A percentile compares a stretch with the other conserved stretches of the same genome.
Conservation (phyloP, 2,888 invertebrate genomes). For the Euspilapteryx auroguttella region DNA sequence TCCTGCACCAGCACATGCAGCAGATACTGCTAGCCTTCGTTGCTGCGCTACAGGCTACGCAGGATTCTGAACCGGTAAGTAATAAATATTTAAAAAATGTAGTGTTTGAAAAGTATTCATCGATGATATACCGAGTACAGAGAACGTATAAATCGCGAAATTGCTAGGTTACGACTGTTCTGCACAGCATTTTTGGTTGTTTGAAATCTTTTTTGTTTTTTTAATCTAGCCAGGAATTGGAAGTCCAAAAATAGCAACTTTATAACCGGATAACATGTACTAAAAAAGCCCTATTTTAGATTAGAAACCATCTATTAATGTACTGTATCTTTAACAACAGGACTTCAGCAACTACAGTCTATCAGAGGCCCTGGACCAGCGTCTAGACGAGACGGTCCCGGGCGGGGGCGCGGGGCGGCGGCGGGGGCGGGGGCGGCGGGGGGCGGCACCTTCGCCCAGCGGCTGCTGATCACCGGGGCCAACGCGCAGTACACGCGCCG, state of each 20-base stretch:
- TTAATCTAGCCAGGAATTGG: too few relatives aligned
- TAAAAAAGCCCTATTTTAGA: too few relatives aligned
- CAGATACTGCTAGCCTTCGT: conserved; percentile 65
- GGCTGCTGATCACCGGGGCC: conserved; percentile 82
- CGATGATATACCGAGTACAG: too few relatives aligned
- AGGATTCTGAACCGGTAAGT: conserved; percentile 64
- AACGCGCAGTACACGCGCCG: conserved; percentile 86
- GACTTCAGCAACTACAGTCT: conserved; percentile 44
- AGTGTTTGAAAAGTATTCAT: too few relatives aligned
- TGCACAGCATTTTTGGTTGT: neutral
- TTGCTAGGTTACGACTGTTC: neutral
- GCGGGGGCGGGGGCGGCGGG: too few relatives aligned
- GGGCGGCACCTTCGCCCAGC: too few relatives aligned
- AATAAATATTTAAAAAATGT: neutral
- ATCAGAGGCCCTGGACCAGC: conserved; percentile 45
- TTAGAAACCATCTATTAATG: conserved; percentile 1
- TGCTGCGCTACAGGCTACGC: conserved; percentile 72
- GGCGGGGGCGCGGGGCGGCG: too few relatives aligned
- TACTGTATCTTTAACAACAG: too few relatives aligned
- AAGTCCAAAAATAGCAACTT: too few relatives aligned
- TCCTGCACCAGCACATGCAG: conserved; percentile 49
- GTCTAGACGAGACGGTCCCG: conserved; percentile 20
- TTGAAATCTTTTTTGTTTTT: too few relatives aligned
- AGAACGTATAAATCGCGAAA: neutral
- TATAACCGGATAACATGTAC: too few relatives aligned